These are phyloP conservation scores for Morbakka virulenta DNA, from an alignment of 30 jellyfish, hydroid and myxozoan genomes.

Conservation along the genomic window DNA sequence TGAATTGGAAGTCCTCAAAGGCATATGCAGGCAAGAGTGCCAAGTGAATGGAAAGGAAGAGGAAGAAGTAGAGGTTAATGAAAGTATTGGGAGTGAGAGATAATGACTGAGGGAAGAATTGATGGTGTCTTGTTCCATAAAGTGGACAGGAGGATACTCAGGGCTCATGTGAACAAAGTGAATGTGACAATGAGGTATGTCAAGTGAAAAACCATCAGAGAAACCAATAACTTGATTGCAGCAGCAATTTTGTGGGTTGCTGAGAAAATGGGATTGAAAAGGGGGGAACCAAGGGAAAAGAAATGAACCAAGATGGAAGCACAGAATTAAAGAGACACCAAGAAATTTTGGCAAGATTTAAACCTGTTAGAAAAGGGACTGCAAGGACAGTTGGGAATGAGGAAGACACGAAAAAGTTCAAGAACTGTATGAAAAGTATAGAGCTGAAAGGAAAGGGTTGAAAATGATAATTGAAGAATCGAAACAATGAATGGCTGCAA, in stretches of 20 bases:
- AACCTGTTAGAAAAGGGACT: background rate
- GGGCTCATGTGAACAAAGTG: background rate
- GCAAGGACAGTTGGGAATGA: background rate
- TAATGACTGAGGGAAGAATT: background rate
- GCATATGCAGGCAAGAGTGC: too few species aligned
- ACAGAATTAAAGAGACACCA: background rate
- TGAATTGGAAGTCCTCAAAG: too few species aligned
- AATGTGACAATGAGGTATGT: background rate
- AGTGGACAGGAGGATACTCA: background rate
- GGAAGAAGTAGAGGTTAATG: too few species aligned
- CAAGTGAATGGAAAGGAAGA: too few species aligned
- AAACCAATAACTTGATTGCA: background rate
- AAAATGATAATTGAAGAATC: background rate
- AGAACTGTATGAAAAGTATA: background rate
- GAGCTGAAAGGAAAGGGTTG: background rate
- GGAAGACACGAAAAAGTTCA: background rate
- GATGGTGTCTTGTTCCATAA: background rate
- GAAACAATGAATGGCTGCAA: background rate
- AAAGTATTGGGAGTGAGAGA: too few species aligned
- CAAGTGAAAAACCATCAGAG: background rate
- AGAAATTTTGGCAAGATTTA: background rate
- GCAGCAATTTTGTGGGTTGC: background rate
- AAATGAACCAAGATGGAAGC: background rate
- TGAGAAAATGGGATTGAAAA: background rate
- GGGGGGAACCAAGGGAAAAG: background rate